A percentile compares a stretch with the other conserved stretches of the same genome.
Evolutionary conservation across 2,888 invertebrate genomes (phyloP).

Genomic region (Dynastes maya): DNA sequence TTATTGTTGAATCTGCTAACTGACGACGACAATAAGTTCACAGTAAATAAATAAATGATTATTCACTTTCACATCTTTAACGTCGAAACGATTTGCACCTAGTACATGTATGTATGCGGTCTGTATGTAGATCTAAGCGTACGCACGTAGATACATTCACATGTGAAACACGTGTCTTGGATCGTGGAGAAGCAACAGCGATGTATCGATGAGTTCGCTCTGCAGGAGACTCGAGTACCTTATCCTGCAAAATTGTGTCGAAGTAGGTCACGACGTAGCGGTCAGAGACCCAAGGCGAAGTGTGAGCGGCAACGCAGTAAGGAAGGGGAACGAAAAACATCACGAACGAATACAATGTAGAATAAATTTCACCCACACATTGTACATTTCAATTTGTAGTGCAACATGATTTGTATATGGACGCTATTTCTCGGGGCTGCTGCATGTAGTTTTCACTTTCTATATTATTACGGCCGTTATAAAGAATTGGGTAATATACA

Average conservation of each 20-base stretch:
- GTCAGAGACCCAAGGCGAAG: conserved; percentile 57
- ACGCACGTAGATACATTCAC: conserved; percentile 22
- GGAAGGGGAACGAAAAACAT: conserved; percentile 54
- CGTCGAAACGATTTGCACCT: neutral
- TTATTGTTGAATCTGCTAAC: conserved; percentile 20
- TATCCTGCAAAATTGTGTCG: conserved; percentile 54
- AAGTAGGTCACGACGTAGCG: conserved; percentile 53
- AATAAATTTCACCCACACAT: conserved; percentile 41
- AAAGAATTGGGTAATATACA: too few species aligned
- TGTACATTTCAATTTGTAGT: conserved; percentile 23
- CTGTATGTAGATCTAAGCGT: neutral
- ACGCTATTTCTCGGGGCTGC: neutral
- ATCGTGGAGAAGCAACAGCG: conserved; percentile 36
- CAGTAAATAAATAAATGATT: conserved; percentile 41
- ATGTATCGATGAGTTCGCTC: conserved; percentile 25
- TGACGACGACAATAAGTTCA: conserved; percentile 17
- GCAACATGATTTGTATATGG: conserved; percentile 7
- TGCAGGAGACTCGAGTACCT: conserved; percentile 49
- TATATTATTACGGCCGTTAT: neutral
- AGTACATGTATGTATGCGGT: neutral
- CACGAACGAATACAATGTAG: conserved; percentile 44
- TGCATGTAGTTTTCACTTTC: conserved; percentile 3
- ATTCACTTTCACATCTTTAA: conserved; percentile 43
- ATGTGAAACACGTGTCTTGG: conserved; percentile 40
- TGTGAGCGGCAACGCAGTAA: conserved; percentile 49